These are phyloP conservation scores for Folsomia candida DNA, from an alignment of 2,888 invertebrate species.

Conservation along the genomic window DNA sequence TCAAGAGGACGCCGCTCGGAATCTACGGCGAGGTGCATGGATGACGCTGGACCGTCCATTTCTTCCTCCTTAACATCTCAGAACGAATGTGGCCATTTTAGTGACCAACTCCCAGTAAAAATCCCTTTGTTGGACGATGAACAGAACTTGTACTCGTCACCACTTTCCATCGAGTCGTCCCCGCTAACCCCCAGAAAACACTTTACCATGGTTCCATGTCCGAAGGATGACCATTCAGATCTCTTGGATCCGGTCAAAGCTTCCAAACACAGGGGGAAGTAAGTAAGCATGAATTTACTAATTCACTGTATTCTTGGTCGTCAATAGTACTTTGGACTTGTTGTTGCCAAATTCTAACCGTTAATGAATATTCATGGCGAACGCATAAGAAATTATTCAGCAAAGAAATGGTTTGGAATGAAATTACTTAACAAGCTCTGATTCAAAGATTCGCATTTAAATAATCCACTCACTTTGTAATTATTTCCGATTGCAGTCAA, in stretches of 20 bases:
- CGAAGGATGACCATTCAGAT: conserved; percentile 19
- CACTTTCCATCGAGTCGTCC: conserved; percentile 28
- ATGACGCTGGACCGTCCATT: neutral
- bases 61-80: neutral
- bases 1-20: neutral
- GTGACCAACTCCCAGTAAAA: neutral
- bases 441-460: too few species aligned
- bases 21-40: neutral
- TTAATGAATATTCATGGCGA: too few species aligned
- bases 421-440: too few species aligned
- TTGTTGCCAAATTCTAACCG: conserved; percentile 1
- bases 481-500: conserved; percentile 73
- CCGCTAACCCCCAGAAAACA: conserved; percentile 31
- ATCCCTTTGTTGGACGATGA: neutral
- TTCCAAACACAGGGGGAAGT: conserved; percentile 46
- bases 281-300: conserved; percentile 17
- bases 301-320: too few species aligned
- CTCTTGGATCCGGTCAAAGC: conserved; percentile 21
- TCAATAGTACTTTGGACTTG: neutral
- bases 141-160: neutral
- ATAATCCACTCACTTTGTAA: too few species aligned
- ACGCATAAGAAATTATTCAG: too few species aligned
- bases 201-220: conserved; percentile 33
- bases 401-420: too few species aligned
- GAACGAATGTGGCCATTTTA: neutral